Evolutionary conservation across 1,140 invertebrate species (phyloP).

Genomic region (Papilio dardanus): DNA sequence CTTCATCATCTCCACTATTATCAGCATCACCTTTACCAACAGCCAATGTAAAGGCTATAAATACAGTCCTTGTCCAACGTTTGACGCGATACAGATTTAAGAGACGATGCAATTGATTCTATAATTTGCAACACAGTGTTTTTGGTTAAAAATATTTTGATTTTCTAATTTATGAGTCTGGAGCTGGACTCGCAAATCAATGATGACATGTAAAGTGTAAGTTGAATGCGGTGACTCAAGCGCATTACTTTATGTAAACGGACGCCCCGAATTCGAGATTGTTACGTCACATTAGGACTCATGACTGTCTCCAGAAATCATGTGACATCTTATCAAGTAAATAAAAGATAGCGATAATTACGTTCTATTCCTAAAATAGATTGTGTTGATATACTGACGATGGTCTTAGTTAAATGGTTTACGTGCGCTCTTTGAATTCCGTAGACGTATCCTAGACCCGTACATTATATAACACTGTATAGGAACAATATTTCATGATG

Average conservation of each 20-base stretch:
- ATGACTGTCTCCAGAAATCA: conserved; percentile 1
- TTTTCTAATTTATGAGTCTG: background rate
- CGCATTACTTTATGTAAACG: background rate
- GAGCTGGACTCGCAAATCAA: background rate
- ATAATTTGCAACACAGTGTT: too few species aligned
- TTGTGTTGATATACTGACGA: background rate
- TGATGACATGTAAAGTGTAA: background rate
- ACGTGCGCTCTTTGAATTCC: background rate
- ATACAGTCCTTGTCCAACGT: too few species aligned
- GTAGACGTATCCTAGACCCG: background rate
- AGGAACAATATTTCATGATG: too few species aligned
- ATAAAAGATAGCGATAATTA: background rate
- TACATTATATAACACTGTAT: too few species aligned
- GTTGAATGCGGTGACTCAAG: background rate
- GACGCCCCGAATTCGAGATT: background rate
- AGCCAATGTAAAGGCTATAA: background rate
- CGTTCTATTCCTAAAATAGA: background rate
- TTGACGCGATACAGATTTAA: too few species aligned
- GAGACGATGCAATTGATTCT: too few species aligned
- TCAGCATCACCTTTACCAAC: background rate
- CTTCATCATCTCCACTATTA: background rate
- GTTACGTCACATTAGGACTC: background rate
- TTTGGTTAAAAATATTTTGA: background rate
- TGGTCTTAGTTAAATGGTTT: background rate
- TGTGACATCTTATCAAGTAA: background rate